Evolutionary conservation across 1,140 invertebrate species (phyloP).

Genomic region (Drosophila lacteicornis): DNA sequence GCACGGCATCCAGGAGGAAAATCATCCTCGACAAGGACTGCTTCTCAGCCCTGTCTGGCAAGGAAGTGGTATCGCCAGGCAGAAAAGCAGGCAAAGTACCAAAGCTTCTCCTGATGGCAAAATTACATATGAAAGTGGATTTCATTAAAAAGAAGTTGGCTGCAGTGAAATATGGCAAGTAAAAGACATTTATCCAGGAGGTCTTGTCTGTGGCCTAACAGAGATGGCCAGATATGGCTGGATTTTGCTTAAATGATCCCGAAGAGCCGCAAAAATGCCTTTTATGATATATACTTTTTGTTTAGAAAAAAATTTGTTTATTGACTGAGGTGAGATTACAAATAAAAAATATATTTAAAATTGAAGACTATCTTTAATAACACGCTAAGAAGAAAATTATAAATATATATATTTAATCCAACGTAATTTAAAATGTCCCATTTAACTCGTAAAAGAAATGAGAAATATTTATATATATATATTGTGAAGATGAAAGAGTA

Average conservation of each 20-base stretch:
- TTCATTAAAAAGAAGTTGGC: conserved; percentile 74
- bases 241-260: conserved; percentile 3
- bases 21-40: conserved; percentile 51
- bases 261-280: background rate
- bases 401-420: too few species aligned
- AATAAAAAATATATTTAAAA: too few species aligned
- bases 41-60: conserved; percentile 24
- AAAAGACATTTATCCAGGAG: conserved; percentile 45
- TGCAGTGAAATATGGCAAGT: conserved; percentile 63
- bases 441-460: too few species aligned
- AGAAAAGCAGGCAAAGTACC: conserved; percentile 17
- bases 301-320: too few species aligned
- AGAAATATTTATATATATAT: too few species aligned
- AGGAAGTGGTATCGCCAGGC: conserved; percentile 31
- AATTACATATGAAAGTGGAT: conserved; percentile 82
- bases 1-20: conserved; percentile 60
- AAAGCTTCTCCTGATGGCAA: conserved; percentile 47
- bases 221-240: conserved; percentile 20
- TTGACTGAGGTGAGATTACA: too few species aligned
- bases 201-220: conserved; percentile 30
- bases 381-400: too few species aligned
- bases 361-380: too few species aligned
- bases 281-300: background rate
- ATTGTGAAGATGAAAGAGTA: too few species aligned
- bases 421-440: too few species aligned